These are phyloP conservation scores for Catamblyrhynchus diadema DNA, from an alignment of 2,797 vertebrate genomes.

Conservation along the genomic window DNA sequence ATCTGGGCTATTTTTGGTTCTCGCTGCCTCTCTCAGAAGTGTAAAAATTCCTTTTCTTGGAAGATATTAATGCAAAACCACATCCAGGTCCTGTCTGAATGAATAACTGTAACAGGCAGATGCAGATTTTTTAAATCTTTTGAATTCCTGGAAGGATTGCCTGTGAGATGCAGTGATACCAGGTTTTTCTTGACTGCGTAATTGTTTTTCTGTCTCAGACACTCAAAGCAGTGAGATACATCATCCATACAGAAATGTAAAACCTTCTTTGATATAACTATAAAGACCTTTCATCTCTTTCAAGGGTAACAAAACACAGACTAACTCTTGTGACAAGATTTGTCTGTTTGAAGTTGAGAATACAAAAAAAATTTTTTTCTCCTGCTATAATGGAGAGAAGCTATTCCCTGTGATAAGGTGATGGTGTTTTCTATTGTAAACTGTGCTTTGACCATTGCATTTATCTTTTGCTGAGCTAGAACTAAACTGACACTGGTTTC, in stretches of 20 bases:
- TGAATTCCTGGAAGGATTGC: conserved; percentile 5
- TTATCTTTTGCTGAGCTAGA: background rate
- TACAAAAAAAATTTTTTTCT: background rate
- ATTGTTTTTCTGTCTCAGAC: conserved; percentile 21
- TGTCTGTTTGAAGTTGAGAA: conserved; percentile 41
- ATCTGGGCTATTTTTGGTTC: background rate
- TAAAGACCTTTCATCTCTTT: conserved; percentile 45
- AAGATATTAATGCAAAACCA: background rate
- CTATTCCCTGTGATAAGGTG: background rate
- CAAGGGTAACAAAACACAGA: conserved; percentile 34
- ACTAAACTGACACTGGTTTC: background rate
- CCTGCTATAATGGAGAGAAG: background rate
- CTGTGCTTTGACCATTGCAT: background rate
- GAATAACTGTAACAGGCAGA: conserved; percentile 1
- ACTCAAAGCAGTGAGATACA: background rate
- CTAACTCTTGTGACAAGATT: conserved; percentile 16
- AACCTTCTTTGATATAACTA: conserved; percentile 31
- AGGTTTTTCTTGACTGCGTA: conserved; percentile 1
- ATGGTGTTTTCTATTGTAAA: background rate
- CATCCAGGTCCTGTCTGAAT: conserved; percentile 1
- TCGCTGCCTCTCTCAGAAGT: background rate
- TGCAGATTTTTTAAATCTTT: background rate
- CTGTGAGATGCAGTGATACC: background rate
- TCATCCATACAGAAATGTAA: background rate
- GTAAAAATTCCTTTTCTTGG: background rate